A percentile compares a stretch with the other conserved stretches of the same genome.
phyloP scores from a whole-genome alignment of 92 coral and sea anemone genomes.

The Siderastrea siderea region DNA sequence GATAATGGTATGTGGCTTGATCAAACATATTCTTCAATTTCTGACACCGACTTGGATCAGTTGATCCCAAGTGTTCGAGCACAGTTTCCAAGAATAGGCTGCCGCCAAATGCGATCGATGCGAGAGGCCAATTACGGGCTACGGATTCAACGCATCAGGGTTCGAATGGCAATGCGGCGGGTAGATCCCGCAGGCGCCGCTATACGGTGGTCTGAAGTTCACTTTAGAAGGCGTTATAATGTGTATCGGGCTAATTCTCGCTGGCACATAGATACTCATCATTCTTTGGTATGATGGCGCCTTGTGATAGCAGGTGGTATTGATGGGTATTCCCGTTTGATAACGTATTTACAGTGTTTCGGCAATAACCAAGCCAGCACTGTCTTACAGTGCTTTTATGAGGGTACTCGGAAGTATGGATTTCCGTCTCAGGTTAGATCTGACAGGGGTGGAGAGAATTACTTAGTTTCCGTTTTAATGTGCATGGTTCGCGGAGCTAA shows the following conservation, averaged over 20 bases:
- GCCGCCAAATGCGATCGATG: too few species aligned
- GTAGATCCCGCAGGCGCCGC: constrained; percentile 50
- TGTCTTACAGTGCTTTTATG: constrained; percentile 18
- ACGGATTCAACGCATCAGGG: background rate
- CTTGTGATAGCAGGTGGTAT: constrained; percentile 58
- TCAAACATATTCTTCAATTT: too few species aligned
- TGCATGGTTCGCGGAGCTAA: constrained; percentile 5
- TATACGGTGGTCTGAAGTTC: constrained; percentile 55
- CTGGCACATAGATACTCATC: constrained; percentile 53
- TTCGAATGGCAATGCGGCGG: constrained; percentile 44
- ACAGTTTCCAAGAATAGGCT: too few species aligned
- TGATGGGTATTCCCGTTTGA: constrained; percentile 49
- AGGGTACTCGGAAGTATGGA: constrained; percentile 36
- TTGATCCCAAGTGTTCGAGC: too few species aligned
- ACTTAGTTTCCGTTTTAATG: constrained; percentile 32
- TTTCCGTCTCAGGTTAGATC: constrained; percentile 55
- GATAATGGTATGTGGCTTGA: too few species aligned
- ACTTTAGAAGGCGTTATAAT: constrained; percentile 35
- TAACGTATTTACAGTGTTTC: constrained; percentile 42
- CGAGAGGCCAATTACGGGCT: too few species aligned
- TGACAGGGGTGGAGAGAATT: constrained; percentile 56
- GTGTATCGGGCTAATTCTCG: constrained; percentile 55
- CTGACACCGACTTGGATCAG: too few species aligned
- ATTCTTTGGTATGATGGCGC: constrained; percentile 49
- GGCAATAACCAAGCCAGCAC: constrained; percentile 48